These are phyloP conservation scores for Tamias sibiricus DNA, from an alignment of 2,113 vertebrate genomes.

Conservation along the genomic window DNA sequence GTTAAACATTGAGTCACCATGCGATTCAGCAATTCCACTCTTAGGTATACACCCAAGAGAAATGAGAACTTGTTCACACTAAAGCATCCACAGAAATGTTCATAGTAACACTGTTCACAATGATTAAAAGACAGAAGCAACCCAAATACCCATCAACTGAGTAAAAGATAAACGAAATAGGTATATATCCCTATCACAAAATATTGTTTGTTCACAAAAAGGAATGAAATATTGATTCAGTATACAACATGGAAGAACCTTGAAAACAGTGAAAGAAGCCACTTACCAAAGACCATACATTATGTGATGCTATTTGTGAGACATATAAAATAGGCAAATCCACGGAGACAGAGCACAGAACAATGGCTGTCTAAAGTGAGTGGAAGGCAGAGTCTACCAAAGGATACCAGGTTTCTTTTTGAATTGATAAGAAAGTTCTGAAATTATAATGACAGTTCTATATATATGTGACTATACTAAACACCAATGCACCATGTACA, in stretches of 20 bases:
- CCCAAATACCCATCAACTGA: not conserved
- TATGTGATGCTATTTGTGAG: not conserved
- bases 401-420: not conserved
- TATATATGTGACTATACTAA: not conserved
- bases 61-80: not conserved
- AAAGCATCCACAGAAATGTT: not conserved
- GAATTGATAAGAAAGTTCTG: constrained; percentile 11
- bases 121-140: not conserved
- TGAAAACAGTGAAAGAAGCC: not conserved
- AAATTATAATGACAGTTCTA: not conserved
- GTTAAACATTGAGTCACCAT: not conserved
- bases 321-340: not conserved
- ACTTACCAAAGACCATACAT: not conserved
- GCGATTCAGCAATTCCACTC: not conserved
- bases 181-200: not conserved
- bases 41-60: not conserved
- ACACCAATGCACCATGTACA: not conserved
- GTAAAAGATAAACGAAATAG: not conserved
- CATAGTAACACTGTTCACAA: not conserved
- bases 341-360: not conserved
- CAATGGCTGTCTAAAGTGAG: not conserved
- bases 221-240: not conserved
- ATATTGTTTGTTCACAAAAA: not conserved
- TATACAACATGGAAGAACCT: not conserved
- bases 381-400: not conserved